Evolutionary conservation across 2,797 vertebrate genomes (phyloP).

Genomic region (Sebastes diploproa): DNA sequence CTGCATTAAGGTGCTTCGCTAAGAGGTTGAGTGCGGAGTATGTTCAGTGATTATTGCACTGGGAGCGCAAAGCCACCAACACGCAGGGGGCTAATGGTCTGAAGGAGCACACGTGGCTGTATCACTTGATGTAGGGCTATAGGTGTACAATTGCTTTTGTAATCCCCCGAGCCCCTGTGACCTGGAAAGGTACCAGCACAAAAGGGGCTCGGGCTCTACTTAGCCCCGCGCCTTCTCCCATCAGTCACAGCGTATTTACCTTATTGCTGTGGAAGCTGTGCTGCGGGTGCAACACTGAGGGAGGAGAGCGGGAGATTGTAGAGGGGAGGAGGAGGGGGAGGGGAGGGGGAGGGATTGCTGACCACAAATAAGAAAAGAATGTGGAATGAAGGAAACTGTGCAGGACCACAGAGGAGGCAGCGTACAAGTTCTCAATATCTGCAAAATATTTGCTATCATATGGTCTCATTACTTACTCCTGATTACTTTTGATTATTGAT

Average conservation of each 20-base stretch:
- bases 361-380: constrained; percentile 10
- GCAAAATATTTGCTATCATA: background rate
- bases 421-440: background rate
- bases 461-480: too few species aligned
- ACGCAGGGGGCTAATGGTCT: constrained; percentile 49
- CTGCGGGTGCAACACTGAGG: background rate
- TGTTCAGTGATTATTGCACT: constrained; percentile 28
- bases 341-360: background rate
- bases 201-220: constrained; percentile 42
- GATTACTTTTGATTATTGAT: background rate
- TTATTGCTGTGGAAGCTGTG: constrained; percentile 19
- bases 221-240: constrained; percentile 34
- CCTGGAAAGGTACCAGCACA: constrained; percentile 47
- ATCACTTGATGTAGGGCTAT: constrained; percentile 52
- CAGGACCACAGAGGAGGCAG: background rate
- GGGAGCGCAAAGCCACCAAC: constrained; percentile 27
- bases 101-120: constrained; percentile 24
- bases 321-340: background rate
- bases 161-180: constrained; percentile 43
- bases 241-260: constrained; percentile 53
- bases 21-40: constrained; percentile 5
- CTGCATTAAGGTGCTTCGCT: background rate
- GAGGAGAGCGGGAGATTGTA: background rate
- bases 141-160: constrained; percentile 66
- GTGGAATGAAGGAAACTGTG: background rate